Conservation (phyloP, 2,113 vertebrate species). For the Eretmochelys imbricata region DNA sequence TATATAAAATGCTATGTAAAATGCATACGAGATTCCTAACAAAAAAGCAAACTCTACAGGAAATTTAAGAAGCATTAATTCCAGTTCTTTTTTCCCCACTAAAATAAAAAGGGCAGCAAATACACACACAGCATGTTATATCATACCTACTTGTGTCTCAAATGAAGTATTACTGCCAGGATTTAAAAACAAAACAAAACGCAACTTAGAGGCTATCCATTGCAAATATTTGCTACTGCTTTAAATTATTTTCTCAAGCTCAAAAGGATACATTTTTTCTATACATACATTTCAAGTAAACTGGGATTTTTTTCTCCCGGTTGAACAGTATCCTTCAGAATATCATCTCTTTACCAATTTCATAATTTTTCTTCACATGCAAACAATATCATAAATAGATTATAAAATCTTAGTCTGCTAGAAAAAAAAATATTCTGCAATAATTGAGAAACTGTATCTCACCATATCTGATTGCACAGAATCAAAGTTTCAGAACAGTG, state of each 20-base stretch:
- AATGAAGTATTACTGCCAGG: neutral
- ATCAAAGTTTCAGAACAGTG: constrained; percentile 4
- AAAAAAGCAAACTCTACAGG: neutral
- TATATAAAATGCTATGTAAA: neutral
- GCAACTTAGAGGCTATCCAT: neutral
- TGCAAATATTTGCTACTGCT: neutral
- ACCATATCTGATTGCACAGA: neutral
- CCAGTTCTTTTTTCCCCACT: neutral
- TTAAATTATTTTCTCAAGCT: neutral
- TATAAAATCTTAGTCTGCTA: neutral
- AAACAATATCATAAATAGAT: neutral
- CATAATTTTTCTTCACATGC: neutral
- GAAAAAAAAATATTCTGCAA: neutral
- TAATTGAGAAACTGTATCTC: neutral
- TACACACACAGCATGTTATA: neutral
- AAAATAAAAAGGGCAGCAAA: neutral
- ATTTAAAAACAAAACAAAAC: neutral
- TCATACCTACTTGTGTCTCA: neutral
- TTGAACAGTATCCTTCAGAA: neutral
- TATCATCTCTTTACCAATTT: neutral
- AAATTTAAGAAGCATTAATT: neutral
- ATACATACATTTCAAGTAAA: neutral
- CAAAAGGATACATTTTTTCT: neutral
- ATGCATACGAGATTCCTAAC: neutral
- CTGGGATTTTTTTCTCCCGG: neutral